Base-by-base conservation (phyloP, 2,888 invertebrate species). In the Conops quadrifasciatus region DNA sequence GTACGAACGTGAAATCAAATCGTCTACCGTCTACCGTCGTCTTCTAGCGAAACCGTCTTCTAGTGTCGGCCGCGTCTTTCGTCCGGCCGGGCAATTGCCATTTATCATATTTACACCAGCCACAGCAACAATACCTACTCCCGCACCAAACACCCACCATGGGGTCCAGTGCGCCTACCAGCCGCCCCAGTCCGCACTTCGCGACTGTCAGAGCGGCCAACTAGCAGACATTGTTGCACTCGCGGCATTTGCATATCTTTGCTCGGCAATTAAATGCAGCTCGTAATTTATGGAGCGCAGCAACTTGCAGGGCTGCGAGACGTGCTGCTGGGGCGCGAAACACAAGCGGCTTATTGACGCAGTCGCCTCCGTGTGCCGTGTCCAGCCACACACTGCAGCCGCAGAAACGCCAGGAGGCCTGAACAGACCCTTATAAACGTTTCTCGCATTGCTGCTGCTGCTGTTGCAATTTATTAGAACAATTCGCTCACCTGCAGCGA, bases 31-130 rank as follows among this genome's bases (percentile, higher is more conserved):
- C 43, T 21, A 63, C 26, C 26, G 43, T 56, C 28, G 1, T 15
- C 28, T 26, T 24, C 26, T 26, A 13, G 15, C 1, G 36, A 36
- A 36, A 36, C 36, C 36, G 36, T 36, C 36, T 9, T 36, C 36
- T 36, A 7, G 5, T 36, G 36, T 9, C 36, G 36, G 9, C 36
- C 9, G 9, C 9, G 9, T 36, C n/a, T 43, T 30, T 30, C 36
- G 19, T 16, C 7, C 47, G 49, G 13, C 30, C 53, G 21, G 51
- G 66, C 60, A 64, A 67, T 67, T 71, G 74, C 63, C 71, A 74
- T 76, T 76, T 74, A 75, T 76, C 75, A 76, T 71, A 66, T 75
- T 74, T 73, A 76, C 75, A 74, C 75, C 72, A 73, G 26, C 47
- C 49, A 64, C 63, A 63, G 19, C 7, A 36, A 21, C 30, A 66